Evolutionary conservation across 2,113 vertebrate species (phyloP).

Genomic region (Ploceus nigricollis): DNA sequence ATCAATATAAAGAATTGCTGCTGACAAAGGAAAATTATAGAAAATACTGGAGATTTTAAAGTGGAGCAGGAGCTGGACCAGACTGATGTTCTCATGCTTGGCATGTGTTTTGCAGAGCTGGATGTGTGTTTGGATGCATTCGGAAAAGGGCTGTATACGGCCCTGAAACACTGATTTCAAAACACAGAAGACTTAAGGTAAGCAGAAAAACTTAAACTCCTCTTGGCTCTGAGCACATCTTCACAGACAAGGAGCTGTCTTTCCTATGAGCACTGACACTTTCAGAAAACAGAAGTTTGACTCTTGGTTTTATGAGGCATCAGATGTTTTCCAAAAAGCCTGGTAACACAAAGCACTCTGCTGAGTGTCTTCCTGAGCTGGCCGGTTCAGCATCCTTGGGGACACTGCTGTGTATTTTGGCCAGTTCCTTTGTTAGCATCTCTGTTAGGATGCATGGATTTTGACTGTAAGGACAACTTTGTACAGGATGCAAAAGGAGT

Average conservation of each 20-base stretch:
- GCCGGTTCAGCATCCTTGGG: background rate
- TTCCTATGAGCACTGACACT: background rate
- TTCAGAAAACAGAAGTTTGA: background rate
- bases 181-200: background rate
- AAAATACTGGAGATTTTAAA: background rate
- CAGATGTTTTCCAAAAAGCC: background rate
- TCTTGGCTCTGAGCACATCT: background rate
- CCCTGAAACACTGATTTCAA: background rate
- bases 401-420: background rate
- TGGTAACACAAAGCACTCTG: background rate
- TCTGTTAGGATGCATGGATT: background rate
- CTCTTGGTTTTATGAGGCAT: background rate
- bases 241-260: background rate
- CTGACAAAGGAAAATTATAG: background rate
- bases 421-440: background rate
- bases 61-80: background rate
- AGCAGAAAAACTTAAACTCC: accelerated
- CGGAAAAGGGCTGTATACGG: background rate
- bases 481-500: background rate
- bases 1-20: background rate
- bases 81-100: background rate
- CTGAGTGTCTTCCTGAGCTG: background rate
- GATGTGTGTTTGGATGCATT: background rate
- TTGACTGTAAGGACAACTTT: background rate
- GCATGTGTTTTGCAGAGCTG: background rate